Evolutionary conservation across 2,113 vertebrate genomes (phyloP).

Genomic region (Calidris pygmaea): DNA sequence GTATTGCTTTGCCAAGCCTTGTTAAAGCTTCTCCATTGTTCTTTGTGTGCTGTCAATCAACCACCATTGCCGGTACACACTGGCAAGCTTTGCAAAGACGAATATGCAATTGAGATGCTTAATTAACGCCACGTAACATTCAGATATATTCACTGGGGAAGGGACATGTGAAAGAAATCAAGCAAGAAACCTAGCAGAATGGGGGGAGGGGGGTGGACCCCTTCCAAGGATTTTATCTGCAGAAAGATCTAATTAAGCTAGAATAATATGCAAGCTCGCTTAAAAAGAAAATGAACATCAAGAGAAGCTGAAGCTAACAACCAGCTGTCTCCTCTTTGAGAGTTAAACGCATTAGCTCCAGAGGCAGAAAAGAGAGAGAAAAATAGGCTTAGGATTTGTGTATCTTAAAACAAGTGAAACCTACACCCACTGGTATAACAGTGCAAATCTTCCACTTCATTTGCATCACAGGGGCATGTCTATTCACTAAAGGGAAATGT

Average conservation of each 20-base stretch:
- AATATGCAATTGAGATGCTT: conserved; percentile 36
- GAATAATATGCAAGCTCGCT: conserved; percentile 20
- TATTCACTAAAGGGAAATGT: neutral
- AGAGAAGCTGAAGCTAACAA: conserved; percentile 29
- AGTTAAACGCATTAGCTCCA: neutral
- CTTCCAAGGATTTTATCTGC: conserved; percentile 49
- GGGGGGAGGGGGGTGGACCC: neutral
- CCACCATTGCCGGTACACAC: neutral
- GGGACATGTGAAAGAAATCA: conserved; percentile 20
- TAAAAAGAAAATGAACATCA: conserved; percentile 24
- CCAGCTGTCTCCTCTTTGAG: conserved; percentile 22
- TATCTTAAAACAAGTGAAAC: conserved; percentile 27
- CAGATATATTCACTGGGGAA: conserved; percentile 37
- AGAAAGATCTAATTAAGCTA: conserved; percentile 40
- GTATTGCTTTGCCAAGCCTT: conserved; percentile 10
- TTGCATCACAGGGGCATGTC: neutral
- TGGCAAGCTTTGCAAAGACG: conserved; percentile 23
- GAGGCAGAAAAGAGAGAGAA: conserved; percentile 17
- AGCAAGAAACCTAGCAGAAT: conserved; percentile 12
- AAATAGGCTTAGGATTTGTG: neutral
- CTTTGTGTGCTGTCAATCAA: neutral
- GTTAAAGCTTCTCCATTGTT: conserved; percentile 45
- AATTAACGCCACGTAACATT: conserved; percentile 3
- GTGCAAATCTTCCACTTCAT: neutral
- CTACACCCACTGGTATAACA: neutral